Percentiles rank a stretch among this genome's conserved stretches.
phyloP scores from a whole-genome alignment of 2,888 invertebrate genomes.

The Rutpela maculata region DNA sequence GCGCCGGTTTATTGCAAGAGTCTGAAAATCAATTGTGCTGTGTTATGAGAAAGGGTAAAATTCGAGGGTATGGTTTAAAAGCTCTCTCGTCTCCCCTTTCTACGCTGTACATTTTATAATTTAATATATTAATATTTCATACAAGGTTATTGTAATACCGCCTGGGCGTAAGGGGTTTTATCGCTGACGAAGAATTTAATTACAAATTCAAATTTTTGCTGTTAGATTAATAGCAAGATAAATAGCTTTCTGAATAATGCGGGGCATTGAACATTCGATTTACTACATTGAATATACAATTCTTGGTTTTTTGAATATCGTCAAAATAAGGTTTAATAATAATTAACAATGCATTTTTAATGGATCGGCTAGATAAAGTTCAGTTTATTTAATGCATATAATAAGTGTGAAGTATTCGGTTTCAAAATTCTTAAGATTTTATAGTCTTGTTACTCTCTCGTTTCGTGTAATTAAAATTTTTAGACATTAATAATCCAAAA shows the following conservation, averaged over 20 bases:
- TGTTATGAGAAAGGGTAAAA: constrained; percentile 41
- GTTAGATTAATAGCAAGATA: not conserved
- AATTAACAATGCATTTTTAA: no score
- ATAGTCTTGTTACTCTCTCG: no score
- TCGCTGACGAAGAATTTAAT: constrained; percentile 18
- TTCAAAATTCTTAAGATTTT: no score
- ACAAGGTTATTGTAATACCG: constrained; percentile 14
- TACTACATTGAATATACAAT: no score
- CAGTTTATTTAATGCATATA: no score
- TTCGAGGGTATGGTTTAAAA: constrained; percentile 35
- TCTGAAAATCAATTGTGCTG: constrained; percentile 61
- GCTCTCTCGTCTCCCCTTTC: constrained; percentile 28
- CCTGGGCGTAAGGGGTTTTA: not conserved
- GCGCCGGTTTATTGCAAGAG: constrained; percentile 60
- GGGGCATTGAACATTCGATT: no score
- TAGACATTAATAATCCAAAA: no score
- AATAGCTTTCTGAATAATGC: not conserved
- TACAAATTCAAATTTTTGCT: not conserved
- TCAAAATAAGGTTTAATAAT: no score
- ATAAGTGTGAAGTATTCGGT: no score
- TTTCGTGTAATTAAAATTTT: no score
- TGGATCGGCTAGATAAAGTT: no score
- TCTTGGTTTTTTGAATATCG: no score
- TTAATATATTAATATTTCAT: constrained; percentile 31
- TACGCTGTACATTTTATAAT: constrained; percentile 21